A percentile compares a stretch with the other conserved stretches of the same genome.
These are phyloP conservation scores for Apamea monoglypha DNA, from an alignment of 2,888 invertebrate genomes.

Conservation along the genomic window DNA sequence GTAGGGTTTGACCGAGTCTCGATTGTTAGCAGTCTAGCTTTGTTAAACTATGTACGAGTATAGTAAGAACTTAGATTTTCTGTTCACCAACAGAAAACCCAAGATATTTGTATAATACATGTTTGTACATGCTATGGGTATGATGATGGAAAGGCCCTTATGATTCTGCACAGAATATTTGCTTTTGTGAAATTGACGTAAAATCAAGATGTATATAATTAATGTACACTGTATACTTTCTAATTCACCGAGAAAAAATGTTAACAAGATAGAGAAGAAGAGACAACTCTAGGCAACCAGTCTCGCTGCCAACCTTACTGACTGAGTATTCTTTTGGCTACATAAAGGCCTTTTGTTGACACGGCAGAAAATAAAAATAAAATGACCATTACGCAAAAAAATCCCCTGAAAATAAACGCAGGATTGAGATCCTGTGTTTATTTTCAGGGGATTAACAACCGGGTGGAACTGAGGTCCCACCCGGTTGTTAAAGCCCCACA, in stretches of 20 bases:
- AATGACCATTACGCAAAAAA: background rate
- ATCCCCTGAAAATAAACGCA: slow-evolving; percentile 6
- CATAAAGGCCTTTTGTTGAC: background rate
- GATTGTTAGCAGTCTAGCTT: too few species aligned
- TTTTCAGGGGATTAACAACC: slow-evolving; percentile 6
- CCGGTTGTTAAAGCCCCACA: background rate
- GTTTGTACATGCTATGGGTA: background rate
- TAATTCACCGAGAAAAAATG: too few species aligned
- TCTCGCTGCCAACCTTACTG: background rate
- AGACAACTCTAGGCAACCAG: background rate
- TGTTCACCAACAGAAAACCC: background rate
- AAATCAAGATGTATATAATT: too few species aligned
- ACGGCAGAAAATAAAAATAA: background rate
- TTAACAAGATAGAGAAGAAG: background rate
- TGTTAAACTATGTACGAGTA: too few species aligned
- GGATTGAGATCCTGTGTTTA: background rate
- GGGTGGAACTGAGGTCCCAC: too few species aligned
- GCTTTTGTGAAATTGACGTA: too few species aligned
- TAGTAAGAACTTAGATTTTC: too few species aligned
- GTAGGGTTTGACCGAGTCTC: too few species aligned
- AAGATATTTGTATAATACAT: too few species aligned
- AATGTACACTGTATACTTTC: too few species aligned
- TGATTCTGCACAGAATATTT: too few species aligned
- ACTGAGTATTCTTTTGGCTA: background rate
- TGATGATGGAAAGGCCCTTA: background rate